Evolutionary conservation across 2,797 vertebrate species (phyloP), one percentile per base, ranked within the genome.

Genomic region (Pteropus rufus): DNA sequence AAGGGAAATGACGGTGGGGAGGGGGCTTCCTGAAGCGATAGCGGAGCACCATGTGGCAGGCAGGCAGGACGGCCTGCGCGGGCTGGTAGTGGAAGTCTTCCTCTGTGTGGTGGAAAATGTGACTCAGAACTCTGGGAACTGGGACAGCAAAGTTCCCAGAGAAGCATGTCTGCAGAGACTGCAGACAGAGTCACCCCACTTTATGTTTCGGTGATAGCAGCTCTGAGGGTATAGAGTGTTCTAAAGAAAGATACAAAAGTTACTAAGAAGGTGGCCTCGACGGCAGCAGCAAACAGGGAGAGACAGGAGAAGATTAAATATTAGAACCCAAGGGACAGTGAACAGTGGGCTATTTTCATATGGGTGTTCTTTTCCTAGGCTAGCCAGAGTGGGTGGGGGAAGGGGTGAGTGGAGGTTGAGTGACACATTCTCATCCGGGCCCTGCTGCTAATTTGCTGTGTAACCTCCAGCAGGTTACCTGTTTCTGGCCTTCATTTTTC

Each of bases 91-190:
- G 10, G 60, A 29, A 31, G 58, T n/a, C 76, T 82, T 36, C 41
- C 54, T 73, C 21, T 6, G 3, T 31, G 4, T 21, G 15, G 12
- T 2, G 44, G 76, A 41, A 65, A 88, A 1, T 26, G 67, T 75
- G 82, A 83, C 76, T 70, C 72, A 41, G 83, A 19, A 24, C 77
- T 80, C 46, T 24, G 29, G 88, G 77, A 96, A 89, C 44, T 7
- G 21, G 80, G 62, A 69, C 9, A 18, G 89, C 65, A 41, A 67
- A n/a, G 24, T 52, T 72, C 70, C 52, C 62, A 18, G 23, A 31
- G 75, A 21, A 26, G 49, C 26, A 26, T 9, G 24, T 24, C n/a
- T 31, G 31, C 49, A 24, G 64, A 49, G 64, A 16, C 83, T 39
- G 44, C 15, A 16, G 69, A 54, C 49, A 7, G 72, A 9, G 65